Conservation (phyloP, 2,113 vertebrate genomes). For the Xenus cinereus region DNA sequence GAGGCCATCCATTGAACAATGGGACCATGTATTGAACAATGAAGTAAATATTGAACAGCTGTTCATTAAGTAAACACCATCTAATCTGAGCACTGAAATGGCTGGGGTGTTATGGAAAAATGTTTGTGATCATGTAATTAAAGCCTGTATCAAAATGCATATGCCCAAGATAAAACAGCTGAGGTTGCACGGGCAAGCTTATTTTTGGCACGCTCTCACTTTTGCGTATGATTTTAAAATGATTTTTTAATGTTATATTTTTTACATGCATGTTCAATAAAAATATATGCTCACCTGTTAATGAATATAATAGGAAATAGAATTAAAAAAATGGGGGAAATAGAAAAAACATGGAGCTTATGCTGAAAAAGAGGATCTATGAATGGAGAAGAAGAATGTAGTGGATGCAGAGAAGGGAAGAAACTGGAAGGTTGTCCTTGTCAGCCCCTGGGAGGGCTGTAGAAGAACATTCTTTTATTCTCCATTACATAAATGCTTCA, state of each 20-base stretch:
- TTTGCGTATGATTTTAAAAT: background rate
- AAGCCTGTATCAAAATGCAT: background rate
- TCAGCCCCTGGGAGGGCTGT: background rate
- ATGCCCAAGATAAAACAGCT: background rate
- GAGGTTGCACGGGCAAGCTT: background rate
- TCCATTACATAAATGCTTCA: background rate
- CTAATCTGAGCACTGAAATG: background rate
- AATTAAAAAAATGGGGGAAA: background rate
- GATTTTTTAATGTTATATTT: background rate
- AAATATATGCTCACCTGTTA: background rate
- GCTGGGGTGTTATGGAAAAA: background rate
- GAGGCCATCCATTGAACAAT: constrained; percentile 48
- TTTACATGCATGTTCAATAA: background rate
- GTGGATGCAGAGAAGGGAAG: background rate
- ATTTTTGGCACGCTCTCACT: background rate
- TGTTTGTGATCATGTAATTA: background rate
- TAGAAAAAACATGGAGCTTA: background rate
- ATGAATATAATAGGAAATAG: background rate
- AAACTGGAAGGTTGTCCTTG: background rate
- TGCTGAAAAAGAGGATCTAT: background rate
- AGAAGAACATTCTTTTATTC: background rate
- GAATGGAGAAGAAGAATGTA: background rate
- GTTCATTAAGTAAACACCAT: constrained; percentile 31
- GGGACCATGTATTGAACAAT: constrained; percentile 21
- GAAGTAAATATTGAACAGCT: constrained; percentile 59